Percentiles rank a stretch among this genome's conserved stretches.
phyloP scores from a whole-genome alignment of 2,797 vertebrate genomes.

The Manis pentadactyla region DNA sequence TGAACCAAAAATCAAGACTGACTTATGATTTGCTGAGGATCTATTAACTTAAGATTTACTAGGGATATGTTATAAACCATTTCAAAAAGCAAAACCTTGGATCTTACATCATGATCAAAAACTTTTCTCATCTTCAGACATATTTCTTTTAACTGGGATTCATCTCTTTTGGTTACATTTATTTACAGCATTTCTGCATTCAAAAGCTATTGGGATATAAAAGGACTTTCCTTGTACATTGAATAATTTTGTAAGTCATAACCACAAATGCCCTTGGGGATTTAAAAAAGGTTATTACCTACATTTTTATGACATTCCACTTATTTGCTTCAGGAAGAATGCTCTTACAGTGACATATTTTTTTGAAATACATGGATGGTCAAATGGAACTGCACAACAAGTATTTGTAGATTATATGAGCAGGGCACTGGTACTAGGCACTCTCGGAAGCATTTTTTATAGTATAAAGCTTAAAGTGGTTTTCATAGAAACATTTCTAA shows the following conservation, averaged over 20 bases:
- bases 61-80: slow-evolving; percentile 35
- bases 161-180: slow-evolving; percentile 38
- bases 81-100: slow-evolving; percentile 54
- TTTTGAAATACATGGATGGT: slow-evolving; percentile 13
- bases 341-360: slow-evolving; percentile 26
- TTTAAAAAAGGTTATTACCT: slow-evolving; percentile 59
- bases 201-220: slow-evolving; percentile 53
- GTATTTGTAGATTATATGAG: background rate
- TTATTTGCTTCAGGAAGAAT: slow-evolving; percentile 59
- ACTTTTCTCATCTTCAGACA: background rate
- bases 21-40: slow-evolving; percentile 37
- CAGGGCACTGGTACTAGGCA: background rate
- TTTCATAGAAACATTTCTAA: slow-evolving; percentile 29
- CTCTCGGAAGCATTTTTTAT: background rate
- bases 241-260: slow-evolving; percentile 54
- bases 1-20: slow-evolving; percentile 31
- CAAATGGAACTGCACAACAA: slow-evolving; percentile 34
- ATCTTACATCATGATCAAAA: slow-evolving; percentile 45
- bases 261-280: slow-evolving; percentile 43
- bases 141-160: slow-evolving; percentile 47
- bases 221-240: slow-evolving; percentile 32
- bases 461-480: background rate
- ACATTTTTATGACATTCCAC: slow-evolving; percentile 53
- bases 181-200: slow-evolving; percentile 37
- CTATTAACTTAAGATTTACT: slow-evolving; percentile 51